A percentile compares a stretch with the other conserved stretches of the same genome.
Evolutionary conservation across 1,140 invertebrate genomes (phyloP).

Genomic region (Dreissena polymorpha): DNA sequence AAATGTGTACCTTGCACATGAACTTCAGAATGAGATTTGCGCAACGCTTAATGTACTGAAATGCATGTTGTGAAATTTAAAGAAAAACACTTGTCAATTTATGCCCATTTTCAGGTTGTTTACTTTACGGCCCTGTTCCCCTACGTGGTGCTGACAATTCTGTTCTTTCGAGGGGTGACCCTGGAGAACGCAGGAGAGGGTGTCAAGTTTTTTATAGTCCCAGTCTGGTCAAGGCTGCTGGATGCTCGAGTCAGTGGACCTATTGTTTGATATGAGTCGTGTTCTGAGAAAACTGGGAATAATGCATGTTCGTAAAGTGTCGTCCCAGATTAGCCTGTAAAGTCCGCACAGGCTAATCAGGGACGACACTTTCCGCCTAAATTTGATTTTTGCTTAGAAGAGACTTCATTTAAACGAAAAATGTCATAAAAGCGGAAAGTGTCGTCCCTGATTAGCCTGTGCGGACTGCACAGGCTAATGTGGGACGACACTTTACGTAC

Average conservation of each 20-base stretch:
- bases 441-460: no score
- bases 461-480: no score
- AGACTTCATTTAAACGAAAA: no score
- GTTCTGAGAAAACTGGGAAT: no score
- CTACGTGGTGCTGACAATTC: constrained; percentile 95
- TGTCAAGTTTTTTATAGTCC: constrained; percentile 93
- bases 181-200: constrained; percentile 95
- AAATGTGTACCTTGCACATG: not conserved
- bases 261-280: not conserved
- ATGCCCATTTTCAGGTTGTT: constrained; percentile 88
- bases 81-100: no score
- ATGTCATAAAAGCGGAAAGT: no score
- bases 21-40: not conserved
- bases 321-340: no score
- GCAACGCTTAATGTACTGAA: not conserved
- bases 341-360: no score
- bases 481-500: no score
- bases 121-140: constrained; percentile 99
- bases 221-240: constrained; percentile 87
- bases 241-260: constrained; percentile 63
- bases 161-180: constrained; percentile 95
- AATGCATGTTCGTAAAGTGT: no score
- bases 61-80: not conserved
- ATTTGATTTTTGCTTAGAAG: no score
- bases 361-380: no score